Evolutionary conservation across 2,113 vertebrate genomes (phyloP).

Genomic region (Pleuronectes platessa): DNA sequence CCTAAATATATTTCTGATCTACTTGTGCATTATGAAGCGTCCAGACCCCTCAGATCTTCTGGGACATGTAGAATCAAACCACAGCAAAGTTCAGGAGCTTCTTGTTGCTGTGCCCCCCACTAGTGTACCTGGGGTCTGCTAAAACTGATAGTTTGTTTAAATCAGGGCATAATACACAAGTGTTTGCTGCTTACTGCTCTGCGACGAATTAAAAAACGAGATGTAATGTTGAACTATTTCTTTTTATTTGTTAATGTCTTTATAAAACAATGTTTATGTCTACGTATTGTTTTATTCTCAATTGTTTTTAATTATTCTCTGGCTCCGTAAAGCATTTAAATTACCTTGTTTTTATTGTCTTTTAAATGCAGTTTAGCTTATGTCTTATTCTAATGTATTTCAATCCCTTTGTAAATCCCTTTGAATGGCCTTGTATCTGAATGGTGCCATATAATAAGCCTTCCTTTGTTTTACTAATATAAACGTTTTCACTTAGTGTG

Average conservation of each 20-base stretch:
- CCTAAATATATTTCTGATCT: background rate
- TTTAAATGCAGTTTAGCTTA: background rate
- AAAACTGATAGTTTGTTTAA: background rate
- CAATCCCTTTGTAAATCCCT: background rate
- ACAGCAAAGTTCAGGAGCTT: no score
- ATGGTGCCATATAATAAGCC: background rate
- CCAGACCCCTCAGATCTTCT: no score
- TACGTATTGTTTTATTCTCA: background rate
- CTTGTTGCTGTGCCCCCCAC: background rate
- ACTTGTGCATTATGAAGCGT: background rate
- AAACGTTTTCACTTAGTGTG: background rate
- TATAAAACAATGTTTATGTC: background rate
- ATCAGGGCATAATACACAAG: background rate
- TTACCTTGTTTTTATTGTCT: background rate
- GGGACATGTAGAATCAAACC: no score
- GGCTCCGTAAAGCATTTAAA: background rate
- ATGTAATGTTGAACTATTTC: background rate
- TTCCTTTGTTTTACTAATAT: background rate
- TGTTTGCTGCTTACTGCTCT: background rate
- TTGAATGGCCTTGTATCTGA: background rate
- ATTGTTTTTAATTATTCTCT: background rate
- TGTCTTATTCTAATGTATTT: background rate
- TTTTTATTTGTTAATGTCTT: background rate
- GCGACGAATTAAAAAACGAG: background rate
- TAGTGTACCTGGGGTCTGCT: background rate